A percentile compares a stretch with the other conserved stretches of the same genome.
Conservation (phyloP, 2,113 vertebrate genomes). For the Tragelaphus scriptus region DNA sequence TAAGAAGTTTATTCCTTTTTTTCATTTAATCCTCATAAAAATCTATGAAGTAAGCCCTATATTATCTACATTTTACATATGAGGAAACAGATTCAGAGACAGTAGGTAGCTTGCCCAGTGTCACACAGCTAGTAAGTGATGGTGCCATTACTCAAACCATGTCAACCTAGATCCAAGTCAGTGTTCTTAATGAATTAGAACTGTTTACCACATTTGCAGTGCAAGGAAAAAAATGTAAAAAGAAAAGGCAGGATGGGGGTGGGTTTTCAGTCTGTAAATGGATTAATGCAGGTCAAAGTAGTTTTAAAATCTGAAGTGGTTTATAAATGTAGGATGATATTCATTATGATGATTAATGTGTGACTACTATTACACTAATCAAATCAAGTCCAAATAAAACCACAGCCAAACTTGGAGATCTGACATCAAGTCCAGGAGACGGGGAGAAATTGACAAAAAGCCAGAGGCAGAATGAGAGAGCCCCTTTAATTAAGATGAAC, state of each 20-base stretch:
- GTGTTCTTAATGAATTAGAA: neutral
- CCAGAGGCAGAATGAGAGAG: slow-evolving; percentile 11
- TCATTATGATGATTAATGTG: neutral
- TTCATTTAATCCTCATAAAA: neutral
- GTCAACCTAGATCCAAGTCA: neutral
- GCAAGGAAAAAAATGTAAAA: neutral
- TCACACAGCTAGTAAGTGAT: neutral
- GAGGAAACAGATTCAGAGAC: neutral
- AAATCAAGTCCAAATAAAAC: slow-evolving; percentile 40
- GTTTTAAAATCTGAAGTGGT: neutral
- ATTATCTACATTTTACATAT: neutral
- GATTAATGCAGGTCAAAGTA: neutral
- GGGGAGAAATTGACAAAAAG: neutral
- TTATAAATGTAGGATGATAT: neutral
- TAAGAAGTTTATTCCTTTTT: neutral
- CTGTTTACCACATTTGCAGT: neutral
- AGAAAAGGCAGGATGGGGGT: too few species aligned
- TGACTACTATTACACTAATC: neutral
- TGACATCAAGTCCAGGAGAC: neutral
- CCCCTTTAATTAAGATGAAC: slow-evolving; percentile 37
- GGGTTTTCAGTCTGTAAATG: neutral
- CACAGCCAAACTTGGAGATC: neutral
- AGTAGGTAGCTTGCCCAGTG: neutral
- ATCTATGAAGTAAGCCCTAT: neutral
- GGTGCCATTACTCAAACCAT: neutral